Base-by-base conservation (phyloP, 2,888 invertebrate species). In the Carabus problematicus region DNA sequence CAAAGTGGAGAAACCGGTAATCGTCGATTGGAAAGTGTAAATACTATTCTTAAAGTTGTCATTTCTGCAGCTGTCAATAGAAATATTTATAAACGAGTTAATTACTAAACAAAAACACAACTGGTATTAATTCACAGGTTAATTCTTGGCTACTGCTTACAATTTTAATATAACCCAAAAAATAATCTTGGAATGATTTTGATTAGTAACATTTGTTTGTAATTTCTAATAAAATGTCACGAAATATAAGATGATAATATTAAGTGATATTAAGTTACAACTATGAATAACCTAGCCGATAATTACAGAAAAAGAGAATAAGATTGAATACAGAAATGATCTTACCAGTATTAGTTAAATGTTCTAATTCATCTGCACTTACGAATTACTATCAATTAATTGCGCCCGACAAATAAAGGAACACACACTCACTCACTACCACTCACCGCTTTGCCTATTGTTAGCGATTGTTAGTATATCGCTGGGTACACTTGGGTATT, bases 21-120 rank as follows among this genome's bases (percentile, higher is more conserved):
- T n/a, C 19, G 29, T 55, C 56, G 54, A 11, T 55, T 41, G 11
- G 64, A 19, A 19, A 55, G 55, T 18, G 19, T 11, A 1, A 64
- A 56, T 43, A 61, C 49, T 11, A 64, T 55, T 41, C 64, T 41
- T 55, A 64, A 43, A 14, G 64, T 64, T 41, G 64, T 56, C 64
- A 64, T 63, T 49, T 40, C 55, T 64, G 41, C 6, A 64, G 55
- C 9, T 16, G 18, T 12, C 18, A 1, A 12, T 12, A 49, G 8
- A 9, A n/a, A 8, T 6, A 45, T 45, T n/a, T 45, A 45, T 45
- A 45, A 4, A 45, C 12, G 12, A 45, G 7, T 45, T 1, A 12
- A n/a, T 7, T 11, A 45, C 8, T 47, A 47, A 47, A 47, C 11
- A 14, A 29, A 29, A 0, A 8, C 47, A 16, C 8, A 7, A 47